Evolutionary conservation across 2,113 vertebrate species (phyloP).

Genomic region (Oriolus oriolus): DNA sequence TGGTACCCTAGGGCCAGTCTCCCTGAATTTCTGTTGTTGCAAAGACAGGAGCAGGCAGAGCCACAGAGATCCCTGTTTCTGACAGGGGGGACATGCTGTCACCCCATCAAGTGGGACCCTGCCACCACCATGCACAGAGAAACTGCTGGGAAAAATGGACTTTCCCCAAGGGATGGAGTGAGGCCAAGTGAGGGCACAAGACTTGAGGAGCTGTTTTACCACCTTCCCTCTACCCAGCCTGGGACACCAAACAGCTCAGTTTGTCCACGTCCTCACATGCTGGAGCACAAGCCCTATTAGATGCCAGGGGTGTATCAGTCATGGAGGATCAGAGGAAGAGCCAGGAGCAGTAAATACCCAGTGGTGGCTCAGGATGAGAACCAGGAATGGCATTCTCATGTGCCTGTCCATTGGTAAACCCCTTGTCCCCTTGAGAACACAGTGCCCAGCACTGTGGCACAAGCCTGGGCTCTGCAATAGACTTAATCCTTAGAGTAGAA

Average conservation of each 20-base stretch:
- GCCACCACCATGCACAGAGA: background rate
- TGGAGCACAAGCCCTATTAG: background rate
- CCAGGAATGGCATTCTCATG: background rate
- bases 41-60: background rate
- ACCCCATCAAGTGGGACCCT: accelerated
- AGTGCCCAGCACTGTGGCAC: background rate
- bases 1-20: background rate
- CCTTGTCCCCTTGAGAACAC: background rate
- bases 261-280: background rate
- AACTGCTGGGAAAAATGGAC: background rate
- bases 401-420: accelerated
- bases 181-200: background rate
- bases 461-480: background rate
- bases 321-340: background rate
- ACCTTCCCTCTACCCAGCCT: background rate
- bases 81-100: background rate
- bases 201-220: background rate
- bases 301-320: background rate
- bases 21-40: background rate
- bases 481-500: background rate
- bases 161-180: background rate
- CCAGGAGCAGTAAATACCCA: background rate
- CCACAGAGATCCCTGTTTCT: background rate
- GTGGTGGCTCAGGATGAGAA: background rate
- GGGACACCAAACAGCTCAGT: background rate